Conservation (phyloP, 2,113 vertebrate genomes). For the Rhinogobius similis region DNA sequence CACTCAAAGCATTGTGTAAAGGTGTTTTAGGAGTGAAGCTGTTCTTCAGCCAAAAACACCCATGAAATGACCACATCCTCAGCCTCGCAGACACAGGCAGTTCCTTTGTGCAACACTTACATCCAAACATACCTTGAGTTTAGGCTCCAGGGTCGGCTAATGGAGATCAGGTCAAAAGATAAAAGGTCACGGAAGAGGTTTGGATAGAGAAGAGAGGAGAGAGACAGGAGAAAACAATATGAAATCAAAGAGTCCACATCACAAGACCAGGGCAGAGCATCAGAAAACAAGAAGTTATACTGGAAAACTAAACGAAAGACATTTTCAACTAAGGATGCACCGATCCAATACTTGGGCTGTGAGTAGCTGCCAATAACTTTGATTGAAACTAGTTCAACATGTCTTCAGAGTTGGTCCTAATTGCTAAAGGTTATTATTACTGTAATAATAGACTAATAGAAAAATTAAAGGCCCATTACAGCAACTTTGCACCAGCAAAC, state of each 20-base stretch:
- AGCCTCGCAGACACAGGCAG: neutral
- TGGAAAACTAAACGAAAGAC: neutral
- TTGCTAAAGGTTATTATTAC: too few species aligned
- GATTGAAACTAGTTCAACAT: too few species aligned
- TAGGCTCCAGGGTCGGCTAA: slow-evolving; percentile 63
- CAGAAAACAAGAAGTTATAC: neutral
- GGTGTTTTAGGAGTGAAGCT: neutral
- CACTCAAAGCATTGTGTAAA: neutral
- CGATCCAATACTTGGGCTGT: too few species aligned
- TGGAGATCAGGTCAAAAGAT: slow-evolving; percentile 7
- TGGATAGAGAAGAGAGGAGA: slow-evolving; percentile 5
- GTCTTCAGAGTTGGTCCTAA: too few species aligned
- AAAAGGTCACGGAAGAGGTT: neutral
- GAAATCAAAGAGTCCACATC: slow-evolving; percentile 10
- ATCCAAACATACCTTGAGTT: slow-evolving; percentile 63
- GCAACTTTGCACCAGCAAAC: too few species aligned
- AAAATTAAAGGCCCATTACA: too few species aligned
- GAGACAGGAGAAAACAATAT: slow-evolving; percentile 11
- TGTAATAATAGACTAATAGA: too few species aligned
- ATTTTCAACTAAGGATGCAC: neutral
- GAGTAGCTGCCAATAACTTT: too few species aligned
- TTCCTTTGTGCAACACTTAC: neutral
- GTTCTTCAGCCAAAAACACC: neutral
- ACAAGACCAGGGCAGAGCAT: neutral
- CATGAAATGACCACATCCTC: neutral